Evolutionary conservation across 2,888 invertebrate species (phyloP), one percentile per base, ranked within the genome.

Genomic region (Heliconius aoede): DNA sequence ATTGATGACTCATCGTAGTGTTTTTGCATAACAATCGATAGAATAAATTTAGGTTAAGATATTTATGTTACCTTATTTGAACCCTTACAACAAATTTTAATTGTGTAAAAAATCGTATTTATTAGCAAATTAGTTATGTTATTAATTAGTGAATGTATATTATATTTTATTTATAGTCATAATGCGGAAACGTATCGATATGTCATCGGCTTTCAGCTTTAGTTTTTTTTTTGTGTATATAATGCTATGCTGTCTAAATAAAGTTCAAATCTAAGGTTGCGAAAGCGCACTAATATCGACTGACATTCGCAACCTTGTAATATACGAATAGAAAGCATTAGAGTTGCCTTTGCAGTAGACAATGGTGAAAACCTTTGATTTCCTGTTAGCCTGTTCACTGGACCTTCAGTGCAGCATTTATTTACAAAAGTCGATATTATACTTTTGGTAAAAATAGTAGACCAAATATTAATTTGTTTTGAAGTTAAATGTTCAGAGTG

Each of bases 11-110:
- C 90, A 91, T 88, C 76, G 81, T 82, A 86, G 90, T 93, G 92
- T 93, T 93, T 93, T 93, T 91, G 93, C 93, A 92, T 92, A 93
- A 93, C 92, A 94, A 94, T 94, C 93, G 92, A 94, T 94, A 90
- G 89, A 90, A 90, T 88, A 90, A 90, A 94, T 93, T 92, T 93
- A 94, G 94, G 94, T 94, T 94, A 94, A 93, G 89, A 93, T 91
- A 89, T 91, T 84, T 86, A 88, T 88, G 88, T 86, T 90, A 88
- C 90, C 91, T 89, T 91, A 88, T 91, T 88, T 87, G 83, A 85
- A 87, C 89, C 83, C 81, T 83, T 90, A 88, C 88, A 88, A 88
- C 89, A 87, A 88, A 87, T 89, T 87, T 87, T 88, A 86, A 61
- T 72, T 72, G 55, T 28, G 67, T 71, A 76, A 21, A 72, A 85